Evolutionary conservation across 2,888 invertebrate species (phyloP), one percentile per base, ranked within the genome.

Genomic region (Pecten maximus): DNA sequence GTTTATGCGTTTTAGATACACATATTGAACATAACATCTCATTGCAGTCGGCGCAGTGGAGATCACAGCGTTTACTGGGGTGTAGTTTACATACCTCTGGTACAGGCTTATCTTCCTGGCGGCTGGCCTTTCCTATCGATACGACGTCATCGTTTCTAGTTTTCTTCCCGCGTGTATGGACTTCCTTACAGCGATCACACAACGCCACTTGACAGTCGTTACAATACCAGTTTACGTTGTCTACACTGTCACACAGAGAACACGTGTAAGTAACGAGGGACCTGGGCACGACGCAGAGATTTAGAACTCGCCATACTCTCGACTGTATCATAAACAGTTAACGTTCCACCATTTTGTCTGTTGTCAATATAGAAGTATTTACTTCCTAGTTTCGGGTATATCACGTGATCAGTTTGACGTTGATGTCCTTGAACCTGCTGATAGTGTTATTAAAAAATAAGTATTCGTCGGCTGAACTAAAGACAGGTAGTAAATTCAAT

Each of bases 31-130:
- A 74, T 35, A 74, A 0, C 6, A 74, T 12, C 12, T 3, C 6
- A 4, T 74, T 12, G 16, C 74, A 74, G 35, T 74, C 74, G 6
- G 4, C 0, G 35, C 74, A 74, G 74, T 12, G 35, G 0, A 28
- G 4, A 12, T 74, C 74, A 28, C 35, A 35, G 8, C 28, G 74
- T 74, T 74, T 74, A 35, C 35, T 35, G 74, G 74, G 74, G 12
- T 74, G 74, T 74, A 74, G 6, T 74, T 74, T 74, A 74, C 74
- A 74, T 74, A 74, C 74, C 74, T 74, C 74, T 3, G 74, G 74
- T 74, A 74, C 28, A 74, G 74, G 74, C 16, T 74, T 28, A 10
- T 28, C 74, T 6, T 28, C 16, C 35, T 74, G 74, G 35, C 74
- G 74, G 74, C 35, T 74, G 10, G 74, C 74, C 35, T 35, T 28